Evolutionary conservation across 2,113 vertebrate species (phyloP).

Genomic region (Sula dactylatra): DNA sequence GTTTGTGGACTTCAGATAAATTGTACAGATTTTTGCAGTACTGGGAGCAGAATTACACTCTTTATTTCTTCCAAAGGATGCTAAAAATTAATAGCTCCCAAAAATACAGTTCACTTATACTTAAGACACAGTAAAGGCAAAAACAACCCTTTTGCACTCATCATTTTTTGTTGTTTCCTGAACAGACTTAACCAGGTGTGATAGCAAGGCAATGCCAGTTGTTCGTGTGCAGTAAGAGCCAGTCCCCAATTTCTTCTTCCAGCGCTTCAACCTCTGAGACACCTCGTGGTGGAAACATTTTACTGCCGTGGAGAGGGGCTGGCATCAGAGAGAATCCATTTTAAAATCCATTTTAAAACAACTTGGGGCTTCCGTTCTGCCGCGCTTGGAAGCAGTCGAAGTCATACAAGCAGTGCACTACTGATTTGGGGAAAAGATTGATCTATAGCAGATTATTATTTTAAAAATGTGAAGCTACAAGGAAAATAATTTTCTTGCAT

Average conservation of each 20-base stretch:
- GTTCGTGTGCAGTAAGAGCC: background rate
- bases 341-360: constrained; percentile 51
- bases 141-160: background rate
- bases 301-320: background rate
- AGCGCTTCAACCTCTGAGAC: constrained; percentile 69
- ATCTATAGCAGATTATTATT: background rate
- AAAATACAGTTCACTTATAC: background rate
- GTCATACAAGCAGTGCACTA: accelerated
- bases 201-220: accelerated
- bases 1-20: background rate
- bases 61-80: background rate
- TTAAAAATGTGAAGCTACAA: background rate
- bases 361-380: background rate
- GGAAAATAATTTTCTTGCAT: background rate
- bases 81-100: background rate
- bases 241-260: background rate
- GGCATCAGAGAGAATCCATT: constrained; percentile 2
- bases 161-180: background rate
- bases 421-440: accelerated
- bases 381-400: background rate
- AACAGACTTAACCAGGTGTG: background rate
- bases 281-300: constrained; percentile 72
- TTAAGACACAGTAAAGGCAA: background rate
- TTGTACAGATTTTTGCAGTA: background rate
- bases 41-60: background rate